A percentile compares a stretch with the other conserved stretches of the same genome.
These are phyloP conservation scores for Phoebastria nigripes DNA, from an alignment of 2,797 vertebrate genomes.

Conservation along the genomic window DNA sequence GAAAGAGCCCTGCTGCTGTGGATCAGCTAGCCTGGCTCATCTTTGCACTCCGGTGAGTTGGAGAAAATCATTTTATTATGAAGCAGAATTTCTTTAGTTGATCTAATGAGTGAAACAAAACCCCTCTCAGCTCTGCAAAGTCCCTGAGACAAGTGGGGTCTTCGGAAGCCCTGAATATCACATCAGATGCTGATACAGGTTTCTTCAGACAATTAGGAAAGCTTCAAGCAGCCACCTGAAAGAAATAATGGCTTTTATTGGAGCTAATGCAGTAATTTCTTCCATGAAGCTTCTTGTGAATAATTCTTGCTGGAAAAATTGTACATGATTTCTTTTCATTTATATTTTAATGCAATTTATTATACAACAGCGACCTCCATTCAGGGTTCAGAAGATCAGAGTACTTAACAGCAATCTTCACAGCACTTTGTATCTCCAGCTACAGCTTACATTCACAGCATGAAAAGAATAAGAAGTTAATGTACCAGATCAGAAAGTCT, in stretches of 20 bases:
- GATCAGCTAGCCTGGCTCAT: neutral
- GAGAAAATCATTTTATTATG: neutral
- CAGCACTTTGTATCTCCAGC: constrained; percentile 55
- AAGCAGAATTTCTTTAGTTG: neutral
- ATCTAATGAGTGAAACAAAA: constrained; percentile 8
- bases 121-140: neutral
- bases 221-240: constrained; percentile 38
- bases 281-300: constrained; percentile 43
- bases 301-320: constrained; percentile 59
- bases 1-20: neutral
- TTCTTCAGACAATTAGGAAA: constrained; percentile 57
- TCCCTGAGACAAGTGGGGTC: neutral
- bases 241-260: constrained; percentile 43
- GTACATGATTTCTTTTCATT: constrained; percentile 63
- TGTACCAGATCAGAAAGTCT: constrained; percentile 48
- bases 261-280: constrained; percentile 23
- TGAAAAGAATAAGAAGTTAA: constrained; percentile 61
- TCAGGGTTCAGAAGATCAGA: constrained; percentile 64
- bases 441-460: constrained; percentile 50
- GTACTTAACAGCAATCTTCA: constrained; percentile 57
- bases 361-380: constrained; percentile 58
- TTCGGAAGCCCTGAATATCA: neutral
- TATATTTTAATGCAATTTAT: constrained; percentile 70
- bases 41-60: neutral
- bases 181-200: neutral